Evolutionary conservation across 2,888 invertebrate genomes (phyloP), one percentile per base, ranked within the genome.

Genomic region (Congeria kusceri): DNA sequence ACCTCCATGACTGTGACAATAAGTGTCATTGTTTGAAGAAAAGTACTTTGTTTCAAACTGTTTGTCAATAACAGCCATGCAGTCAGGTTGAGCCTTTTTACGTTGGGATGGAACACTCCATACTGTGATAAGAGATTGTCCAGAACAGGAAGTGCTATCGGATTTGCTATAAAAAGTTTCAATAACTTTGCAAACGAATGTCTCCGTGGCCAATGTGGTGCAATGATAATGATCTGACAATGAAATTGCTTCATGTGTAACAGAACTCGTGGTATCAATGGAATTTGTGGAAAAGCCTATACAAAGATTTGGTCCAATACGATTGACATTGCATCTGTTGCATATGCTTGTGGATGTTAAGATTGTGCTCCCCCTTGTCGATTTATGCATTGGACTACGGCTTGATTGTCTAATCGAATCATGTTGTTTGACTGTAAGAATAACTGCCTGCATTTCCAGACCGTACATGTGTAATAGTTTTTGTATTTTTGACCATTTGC

Each of bases 211-310:
- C 78, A 78, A 29, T 25, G 28, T 11, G 69, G 68, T 5, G 79
- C 75, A 49, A 80, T 71, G 53, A 80, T 46, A 58, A 79, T 65
- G 29, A 70, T 39, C 49, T 56, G 23, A 39, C 74, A 79, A 7
- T 75, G 71, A 53, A 23, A 75, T 20, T 59, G 44, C 11, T 27
- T 15, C 62, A 80, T 77, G 56, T 70, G 66, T 20, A 25, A n/a
- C 39, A 73, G 49, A 7, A 77, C 57, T 63, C 53, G 66, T 13
- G 69, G 80, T 39, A 77, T 66, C 28, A 69, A 59, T 13, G 44
- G 53, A 28, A 80, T 39, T 27, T 74, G 79, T 9, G 77, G 77
- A 57, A 29, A 77, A 18, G 68, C 74, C 27, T 74, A 74, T 9
- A 56, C 74, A 59, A 47, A 67, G 59, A 68, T 61, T 23, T 68